Evolutionary conservation across 1,140 invertebrate species (phyloP), one percentile per base, ranked within the genome.

Genomic region (Pantala flavescens): DNA sequence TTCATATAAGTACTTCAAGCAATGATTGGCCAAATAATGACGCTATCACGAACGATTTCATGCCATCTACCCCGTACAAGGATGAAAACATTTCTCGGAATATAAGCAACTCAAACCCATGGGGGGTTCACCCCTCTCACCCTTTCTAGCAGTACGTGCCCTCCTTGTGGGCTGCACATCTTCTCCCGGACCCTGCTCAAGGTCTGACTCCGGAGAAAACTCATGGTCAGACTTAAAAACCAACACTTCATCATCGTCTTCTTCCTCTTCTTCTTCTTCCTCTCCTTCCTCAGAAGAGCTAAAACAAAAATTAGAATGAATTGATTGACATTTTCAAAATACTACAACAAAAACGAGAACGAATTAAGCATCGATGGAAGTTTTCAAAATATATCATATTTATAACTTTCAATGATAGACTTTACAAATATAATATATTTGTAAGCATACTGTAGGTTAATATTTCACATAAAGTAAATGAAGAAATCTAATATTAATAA

Each of bases 211-310:
- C 0, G 93, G 93, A 0, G 93, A 95, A 82, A 96, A 96, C 82
- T 96, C 94, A 79, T 96, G 94, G 82, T 96, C 94, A 0, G 93
- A 95, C 82, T 91, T 91, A 42, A 91, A 90, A 0, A 81, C 75
- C 0, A 89, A 79, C n/a, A 88, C 81, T 14, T 86, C 86, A 7
- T 85, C 86, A 72, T 88, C 85, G 73, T 88, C 87, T 3, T 84
- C 84, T 28, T 85, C 84, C 70, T 82, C 78, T 24, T 82, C 75
- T 75, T 85, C 88, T 76, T 89, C 87, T 74, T 87, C 88, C 14
- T 86, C 84, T 36, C 88, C 87, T 0, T 87, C 86, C 77, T 88
- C 85, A 3, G 85, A 82, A 23, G 88, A n/a, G 83, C 86, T 78
- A 73, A 36, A 36, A 36, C 28, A 36, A 2, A 36, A 36, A n/a